Percentiles rank a stretch among this genome's conserved stretches.
Conservation (phyloP, 2,888 invertebrate genomes). For the Zele albiditarsus region DNA sequence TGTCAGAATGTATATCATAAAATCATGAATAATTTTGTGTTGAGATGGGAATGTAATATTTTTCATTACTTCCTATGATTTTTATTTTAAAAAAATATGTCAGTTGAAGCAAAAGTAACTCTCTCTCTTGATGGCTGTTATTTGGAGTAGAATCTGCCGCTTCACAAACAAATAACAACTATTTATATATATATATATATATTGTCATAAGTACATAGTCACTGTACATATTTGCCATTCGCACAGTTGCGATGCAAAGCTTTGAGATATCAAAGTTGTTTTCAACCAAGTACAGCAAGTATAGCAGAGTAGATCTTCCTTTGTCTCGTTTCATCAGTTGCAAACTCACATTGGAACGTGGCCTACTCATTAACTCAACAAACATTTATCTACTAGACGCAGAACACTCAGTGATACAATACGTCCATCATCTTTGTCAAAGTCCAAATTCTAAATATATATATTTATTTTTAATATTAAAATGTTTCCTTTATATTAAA, state of each 20-base stretch:
- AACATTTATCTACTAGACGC: background rate
- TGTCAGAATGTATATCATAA: too few relatives aligned
- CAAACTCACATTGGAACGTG: background rate
- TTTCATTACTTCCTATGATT: too few relatives aligned
- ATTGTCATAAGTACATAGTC: background rate
- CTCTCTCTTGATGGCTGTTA: background rate
- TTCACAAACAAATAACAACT: background rate
- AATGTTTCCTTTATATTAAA: too few relatives aligned
- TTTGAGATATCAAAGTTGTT: background rate
- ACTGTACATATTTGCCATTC: background rate
- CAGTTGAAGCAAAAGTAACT: too few relatives aligned
- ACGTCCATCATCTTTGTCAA: background rate
- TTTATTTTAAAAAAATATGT: too few relatives aligned
- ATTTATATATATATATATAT: too few relatives aligned
- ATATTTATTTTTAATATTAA: too few relatives aligned
- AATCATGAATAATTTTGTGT: too few relatives aligned
- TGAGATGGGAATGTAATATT: too few relatives aligned
- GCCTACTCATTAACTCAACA: background rate
- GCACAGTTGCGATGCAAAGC: background rate
- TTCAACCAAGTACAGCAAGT: background rate
- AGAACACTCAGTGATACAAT: background rate
- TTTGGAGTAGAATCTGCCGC: background rate
- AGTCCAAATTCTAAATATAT: background rate
- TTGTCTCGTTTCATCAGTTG: conserved; percentile 10
- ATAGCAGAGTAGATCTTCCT: background rate